phyloP scores from a whole-genome alignment of 1,140 invertebrate species.

The Apis cerana region DNA sequence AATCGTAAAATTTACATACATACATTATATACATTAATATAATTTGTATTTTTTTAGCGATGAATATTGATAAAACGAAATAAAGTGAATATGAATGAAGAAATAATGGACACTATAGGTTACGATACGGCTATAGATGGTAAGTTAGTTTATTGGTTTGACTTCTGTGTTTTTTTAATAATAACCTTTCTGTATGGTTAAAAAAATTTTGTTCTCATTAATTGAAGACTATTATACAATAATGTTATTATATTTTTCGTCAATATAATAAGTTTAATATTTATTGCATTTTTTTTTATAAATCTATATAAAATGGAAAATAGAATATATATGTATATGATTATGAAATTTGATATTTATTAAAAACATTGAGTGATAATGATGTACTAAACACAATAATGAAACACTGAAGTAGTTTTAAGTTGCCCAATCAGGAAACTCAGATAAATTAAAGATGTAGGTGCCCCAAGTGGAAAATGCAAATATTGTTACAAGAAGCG shows the following conservation, averaged over 20 bases:
- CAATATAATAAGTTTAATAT: not conserved
- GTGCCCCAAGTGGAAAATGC: conserved; percentile 87
- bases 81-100: conserved; percentile 24
- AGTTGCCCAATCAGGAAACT: conserved; percentile 82
- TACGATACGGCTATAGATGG: conserved; percentile 41
- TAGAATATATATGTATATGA: no score
- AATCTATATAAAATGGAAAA: not conserved
- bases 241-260: not conserved
- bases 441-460: conserved; percentile 82
- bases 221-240: not conserved
- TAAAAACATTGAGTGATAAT: not conserved
- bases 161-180: not conserved
- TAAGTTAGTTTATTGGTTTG: conserved; percentile 38
- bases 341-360: not conserved
- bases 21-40: not conserved
- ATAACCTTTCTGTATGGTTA: not conserved
- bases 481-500: conserved; percentile 85
- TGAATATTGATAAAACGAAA: not conserved
- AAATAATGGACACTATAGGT: conserved; percentile 1
- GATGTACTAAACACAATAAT: not conserved
- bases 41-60: not conserved
- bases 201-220: not conserved
- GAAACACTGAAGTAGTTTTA: not conserved
- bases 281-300: not conserved
- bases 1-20: not conserved